A percentile compares a stretch with the other conserved stretches of the same genome.
These are phyloP conservation scores for Pocillopora damicornis DNA, from an alignment of 64 coral and sea anemone species.

Conservation along the genomic window DNA sequence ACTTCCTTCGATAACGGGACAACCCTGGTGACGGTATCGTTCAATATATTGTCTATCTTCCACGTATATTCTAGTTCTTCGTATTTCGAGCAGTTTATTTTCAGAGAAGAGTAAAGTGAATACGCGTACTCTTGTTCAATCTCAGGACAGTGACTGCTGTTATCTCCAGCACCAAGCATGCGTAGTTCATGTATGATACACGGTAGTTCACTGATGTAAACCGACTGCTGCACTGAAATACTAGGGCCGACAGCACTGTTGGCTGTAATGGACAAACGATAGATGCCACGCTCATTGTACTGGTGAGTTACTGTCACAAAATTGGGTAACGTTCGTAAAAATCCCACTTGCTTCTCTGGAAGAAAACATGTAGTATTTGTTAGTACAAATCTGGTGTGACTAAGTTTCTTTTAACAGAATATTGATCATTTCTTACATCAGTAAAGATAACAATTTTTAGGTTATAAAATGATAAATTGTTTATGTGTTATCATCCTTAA, in stretches of 20 bases:
- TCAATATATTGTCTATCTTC: conserved; percentile 20
- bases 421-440: background rate
- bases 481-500: too few relatives aligned
- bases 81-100: conserved; percentile 35
- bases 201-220: background rate
- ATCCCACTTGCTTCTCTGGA: background rate
- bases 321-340: conserved; percentile 3
- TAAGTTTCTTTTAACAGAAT: too few relatives aligned
- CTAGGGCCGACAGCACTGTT: conserved; percentile 10
- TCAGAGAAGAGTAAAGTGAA: conserved; percentile 18
- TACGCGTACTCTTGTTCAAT: conserved; percentile 67
- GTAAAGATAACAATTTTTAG: background rate
- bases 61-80: conserved; percentile 40
- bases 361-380: background rate
- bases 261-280: conserved; percentile 20
- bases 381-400: too few relatives aligned
- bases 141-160: conserved; percentile 3
- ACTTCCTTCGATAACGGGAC: background rate
- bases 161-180: conserved; percentile 35
- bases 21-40: background rate
- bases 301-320: conserved; percentile 10
- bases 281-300: conserved; percentile 6
- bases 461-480: too few relatives aligned
- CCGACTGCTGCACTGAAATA: background rate
- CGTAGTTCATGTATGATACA: conserved; percentile 43